These are phyloP conservation scores for Passer montanus DNA, from an alignment of 2,113 vertebrate genomes.

Conservation along the genomic window DNA sequence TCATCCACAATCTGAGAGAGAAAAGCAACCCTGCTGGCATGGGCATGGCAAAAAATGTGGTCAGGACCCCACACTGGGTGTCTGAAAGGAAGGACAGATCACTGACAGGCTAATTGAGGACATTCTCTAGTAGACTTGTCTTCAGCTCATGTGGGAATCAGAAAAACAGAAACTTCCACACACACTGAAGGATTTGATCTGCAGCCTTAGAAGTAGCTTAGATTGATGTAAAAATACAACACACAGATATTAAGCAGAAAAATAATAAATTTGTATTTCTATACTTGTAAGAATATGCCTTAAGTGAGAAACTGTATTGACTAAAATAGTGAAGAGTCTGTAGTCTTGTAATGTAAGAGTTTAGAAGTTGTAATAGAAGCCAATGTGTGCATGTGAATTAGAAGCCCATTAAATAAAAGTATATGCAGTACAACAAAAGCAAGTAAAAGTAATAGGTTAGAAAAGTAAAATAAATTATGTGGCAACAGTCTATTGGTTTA, in stretches of 20 bases:
- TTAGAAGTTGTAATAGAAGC: neutral
- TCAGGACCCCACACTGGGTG: too few species aligned
- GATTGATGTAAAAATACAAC: neutral
- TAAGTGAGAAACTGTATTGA: neutral
- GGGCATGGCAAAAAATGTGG: neutral
- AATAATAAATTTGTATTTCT: neutral
- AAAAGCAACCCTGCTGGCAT: fast-evolving
- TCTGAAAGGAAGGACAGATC: neutral
- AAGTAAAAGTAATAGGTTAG: neutral
- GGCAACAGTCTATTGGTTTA: neutral
- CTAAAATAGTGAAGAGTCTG: neutral
- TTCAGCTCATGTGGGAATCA: neutral
- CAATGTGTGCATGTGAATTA: neutral
- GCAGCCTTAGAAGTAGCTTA: neutral
- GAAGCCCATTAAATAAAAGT: neutral
- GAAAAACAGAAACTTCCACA: neutral
- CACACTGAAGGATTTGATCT: neutral
- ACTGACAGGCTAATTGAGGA: neutral
- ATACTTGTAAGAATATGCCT: neutral
- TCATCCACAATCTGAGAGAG: neutral
- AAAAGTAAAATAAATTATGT: neutral
- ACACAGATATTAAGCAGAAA: neutral
- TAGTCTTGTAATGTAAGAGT: neutral
- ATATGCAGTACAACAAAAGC: neutral
- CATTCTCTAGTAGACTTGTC: fast-evolving